A percentile compares a stretch with the other conserved stretches of the same genome.
These are phyloP conservation scores for Aricia agestis DNA, from an alignment of 1,140 invertebrate species.

Conservation along the genomic window DNA sequence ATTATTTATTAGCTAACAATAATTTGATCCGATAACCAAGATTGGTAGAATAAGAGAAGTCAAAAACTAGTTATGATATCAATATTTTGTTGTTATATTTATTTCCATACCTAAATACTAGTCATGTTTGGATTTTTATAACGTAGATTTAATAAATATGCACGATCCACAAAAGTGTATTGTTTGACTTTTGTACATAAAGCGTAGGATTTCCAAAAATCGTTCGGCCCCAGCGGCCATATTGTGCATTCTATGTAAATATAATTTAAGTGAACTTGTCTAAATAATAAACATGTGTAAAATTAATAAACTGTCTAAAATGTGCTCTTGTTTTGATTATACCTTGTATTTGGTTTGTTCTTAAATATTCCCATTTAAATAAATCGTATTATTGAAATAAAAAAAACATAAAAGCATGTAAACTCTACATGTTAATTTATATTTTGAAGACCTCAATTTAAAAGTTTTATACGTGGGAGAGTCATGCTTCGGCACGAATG, in stretches of 20 bases:
- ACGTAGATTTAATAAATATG: conserved; percentile 35
- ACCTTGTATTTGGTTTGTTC: too few species aligned
- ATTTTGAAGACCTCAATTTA: too few species aligned
- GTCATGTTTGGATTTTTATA: conserved; percentile 43
- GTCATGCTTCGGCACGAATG: too few species aligned
- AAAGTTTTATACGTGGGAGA: too few species aligned
- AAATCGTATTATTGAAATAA: too few species aligned
- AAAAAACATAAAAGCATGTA: too few species aligned
- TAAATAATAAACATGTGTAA: conserved; percentile 70
- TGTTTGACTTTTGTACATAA: conserved; percentile 49
- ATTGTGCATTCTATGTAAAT: conserved; percentile 70
- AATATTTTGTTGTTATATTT: background rate
- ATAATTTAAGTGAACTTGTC: conserved; percentile 63
- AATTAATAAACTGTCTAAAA: conserved; percentile 73
- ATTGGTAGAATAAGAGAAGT: background rate
- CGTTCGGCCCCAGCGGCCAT: conserved; percentile 44
- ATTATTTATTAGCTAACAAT: background rate
- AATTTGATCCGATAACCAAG: background rate
- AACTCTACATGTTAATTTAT: too few species aligned
- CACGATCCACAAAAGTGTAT: conserved; percentile 27
- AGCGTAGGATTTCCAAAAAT: conserved; percentile 31
- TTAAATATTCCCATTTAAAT: too few species aligned
- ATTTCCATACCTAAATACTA: conserved; percentile 33
- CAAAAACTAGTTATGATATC: background rate
- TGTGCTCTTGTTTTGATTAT: conserved; percentile 38